Evolutionary conservation across 2,797 vertebrate genomes (phyloP).

Genomic region (Gastrophryne carolinensis): DNA sequence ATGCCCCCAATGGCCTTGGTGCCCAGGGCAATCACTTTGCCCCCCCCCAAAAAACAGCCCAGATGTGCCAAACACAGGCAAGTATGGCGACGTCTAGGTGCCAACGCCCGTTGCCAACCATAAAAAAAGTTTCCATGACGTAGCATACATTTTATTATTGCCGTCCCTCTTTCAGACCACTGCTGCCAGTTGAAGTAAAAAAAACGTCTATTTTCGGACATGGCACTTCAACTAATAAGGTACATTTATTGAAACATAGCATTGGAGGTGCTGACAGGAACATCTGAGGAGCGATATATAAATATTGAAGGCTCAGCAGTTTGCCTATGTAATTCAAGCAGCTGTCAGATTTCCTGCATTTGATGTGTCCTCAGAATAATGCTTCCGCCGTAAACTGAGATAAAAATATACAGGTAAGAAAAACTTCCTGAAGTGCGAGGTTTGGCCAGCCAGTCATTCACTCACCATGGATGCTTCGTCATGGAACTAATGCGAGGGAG

Average conservation of each 20-base stretch:
- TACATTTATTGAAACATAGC: not conserved
- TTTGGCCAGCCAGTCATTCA: not conserved
- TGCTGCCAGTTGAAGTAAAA: not conserved
- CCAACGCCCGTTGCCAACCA: not conserved
- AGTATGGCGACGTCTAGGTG: not conserved
- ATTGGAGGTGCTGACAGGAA: not conserved
- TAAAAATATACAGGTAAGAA: not conserved
- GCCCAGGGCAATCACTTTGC: too few relatives aligned
- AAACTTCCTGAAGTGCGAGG: not conserved
- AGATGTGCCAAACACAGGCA: not conserved
- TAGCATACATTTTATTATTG: not conserved
- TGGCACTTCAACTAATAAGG: not conserved
- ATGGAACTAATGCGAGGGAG: too few relatives aligned
- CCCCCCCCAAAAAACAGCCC: not conserved
- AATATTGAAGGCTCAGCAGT: conserved; percentile 14
- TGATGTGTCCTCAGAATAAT: not conserved
- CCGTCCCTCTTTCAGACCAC: not conserved
- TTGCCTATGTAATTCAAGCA: not conserved
- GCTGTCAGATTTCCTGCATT: not conserved
- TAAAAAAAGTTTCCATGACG: not conserved
- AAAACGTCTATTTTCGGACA: not conserved
- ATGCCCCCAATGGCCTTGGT: too few relatives aligned
- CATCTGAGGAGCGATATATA: not conserved
- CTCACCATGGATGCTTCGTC: not conserved
- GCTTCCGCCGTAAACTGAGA: not conserved